These are phyloP conservation scores for Ichneumoninae sp. DNA, from an alignment of 2,888 invertebrate genomes.

Conservation along the genomic window DNA sequence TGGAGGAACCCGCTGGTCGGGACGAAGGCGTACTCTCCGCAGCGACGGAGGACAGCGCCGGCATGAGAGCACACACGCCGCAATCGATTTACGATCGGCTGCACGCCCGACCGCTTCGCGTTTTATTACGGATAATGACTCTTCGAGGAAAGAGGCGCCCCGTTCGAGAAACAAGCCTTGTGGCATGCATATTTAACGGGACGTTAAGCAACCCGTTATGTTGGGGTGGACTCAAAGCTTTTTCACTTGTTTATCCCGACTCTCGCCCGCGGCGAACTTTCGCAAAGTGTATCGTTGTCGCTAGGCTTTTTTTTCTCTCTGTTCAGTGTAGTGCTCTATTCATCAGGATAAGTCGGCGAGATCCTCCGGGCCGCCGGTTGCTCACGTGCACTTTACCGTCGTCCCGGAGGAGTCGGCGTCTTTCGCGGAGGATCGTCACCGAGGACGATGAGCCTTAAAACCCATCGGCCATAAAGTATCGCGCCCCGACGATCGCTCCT, in stretches of 20 bases:
- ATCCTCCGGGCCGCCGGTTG: slow-evolving; percentile 26
- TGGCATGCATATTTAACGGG: background rate
- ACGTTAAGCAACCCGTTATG: background rate
- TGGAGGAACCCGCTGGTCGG: slow-evolving; percentile 49
- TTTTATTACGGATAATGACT: slow-evolving; percentile 34
- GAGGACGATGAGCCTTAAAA: slow-evolving; percentile 59
- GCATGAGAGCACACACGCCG: slow-evolving; percentile 12
- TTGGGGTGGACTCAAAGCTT: background rate
- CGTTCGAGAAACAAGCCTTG: background rate
- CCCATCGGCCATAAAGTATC: slow-evolving; percentile 64
- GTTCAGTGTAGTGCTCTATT: slow-evolving; percentile 44
- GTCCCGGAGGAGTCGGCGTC: slow-evolving; percentile 42
- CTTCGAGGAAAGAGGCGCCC: background rate
- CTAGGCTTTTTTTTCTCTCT: background rate
- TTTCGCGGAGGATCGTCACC: slow-evolving; percentile 55
- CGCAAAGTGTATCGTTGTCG: slow-evolving; percentile 42
- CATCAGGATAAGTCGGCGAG: slow-evolving; percentile 55
- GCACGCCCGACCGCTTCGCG: slow-evolving; percentile 5
- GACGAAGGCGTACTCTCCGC: slow-evolving; percentile 26
- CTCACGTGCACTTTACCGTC: slow-evolving; percentile 50
- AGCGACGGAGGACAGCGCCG: slow-evolving; percentile 14
- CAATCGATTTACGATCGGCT: slow-evolving; percentile 35
- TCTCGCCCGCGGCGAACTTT: background rate
- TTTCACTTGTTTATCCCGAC: slow-evolving; percentile 15
- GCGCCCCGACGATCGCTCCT: slow-evolving; percentile 55